Evolutionary conservation across 2,888 invertebrate species (phyloP), one percentile per base, ranked within the genome.

Genomic region (Drosophila ezoana): DNA sequence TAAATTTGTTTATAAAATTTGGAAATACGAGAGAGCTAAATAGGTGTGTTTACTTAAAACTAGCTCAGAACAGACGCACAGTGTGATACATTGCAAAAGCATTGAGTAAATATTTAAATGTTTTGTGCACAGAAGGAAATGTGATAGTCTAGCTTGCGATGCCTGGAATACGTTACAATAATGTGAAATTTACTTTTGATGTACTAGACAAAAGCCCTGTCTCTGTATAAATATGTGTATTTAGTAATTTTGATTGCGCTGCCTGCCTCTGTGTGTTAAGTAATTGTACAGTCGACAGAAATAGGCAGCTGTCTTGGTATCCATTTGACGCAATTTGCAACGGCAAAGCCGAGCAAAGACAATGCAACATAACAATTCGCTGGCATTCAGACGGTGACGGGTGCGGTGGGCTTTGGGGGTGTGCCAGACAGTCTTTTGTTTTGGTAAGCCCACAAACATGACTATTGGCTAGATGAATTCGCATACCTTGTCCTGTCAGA

Each of bases 401-500:
- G 6, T 20, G 20, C 32, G 18, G n/a, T 11, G 14, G 13, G 23
- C 20, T 44, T 10, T 53, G 3, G 20, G n/a, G 6, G n/a, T 35
- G n/a, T 9, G 18, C 53, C 3, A 10, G 33, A 40, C 40, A 35
- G 18, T 35, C 40, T 35, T 41, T 62, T 62, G 49, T 63, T 41
- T 48, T 13, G 18, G 62, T 33, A 10, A 23, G n/a, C 10, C 3
- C 4, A 23, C 33, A 43, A 35, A 16, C 41, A 35, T 41, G 41
- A 35, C 48, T 18, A 35, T 14, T 18, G 35, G 9, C n/a, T 18
- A n/a, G 23, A 41, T 13, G 3, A 28, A 5, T n/a, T 23, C 5
- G 33, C 11, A 16, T 16, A n/a, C 14, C 45, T 16, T 14, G 23
- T 11, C 11, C 54, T 4, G 9, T 10, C 16, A 9, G 14, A 14